Conservation (phyloP, 2,888 invertebrate species). For the Acronicta psi region DNA sequence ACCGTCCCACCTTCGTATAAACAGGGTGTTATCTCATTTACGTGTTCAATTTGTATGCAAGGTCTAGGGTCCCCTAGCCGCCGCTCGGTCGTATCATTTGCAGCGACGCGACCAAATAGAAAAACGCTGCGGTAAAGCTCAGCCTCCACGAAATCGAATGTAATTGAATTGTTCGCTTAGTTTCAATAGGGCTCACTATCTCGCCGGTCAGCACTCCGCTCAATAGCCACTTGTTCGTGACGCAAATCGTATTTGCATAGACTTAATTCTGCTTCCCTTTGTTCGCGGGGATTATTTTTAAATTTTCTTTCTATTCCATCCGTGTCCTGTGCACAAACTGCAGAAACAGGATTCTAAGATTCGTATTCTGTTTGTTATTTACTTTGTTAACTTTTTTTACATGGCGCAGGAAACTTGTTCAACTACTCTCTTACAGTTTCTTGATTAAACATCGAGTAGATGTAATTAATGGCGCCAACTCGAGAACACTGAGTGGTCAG, state of each 20-base stretch:
- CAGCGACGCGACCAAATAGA: constrained; percentile 50
- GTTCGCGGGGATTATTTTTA: constrained; percentile 42
- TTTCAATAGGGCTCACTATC: constrained; percentile 56
- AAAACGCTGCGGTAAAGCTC: constrained; percentile 51
- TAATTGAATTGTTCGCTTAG: constrained; percentile 64
- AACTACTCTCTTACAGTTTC: constrained; percentile 52
- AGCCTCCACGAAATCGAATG: constrained; percentile 54
- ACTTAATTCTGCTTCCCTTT: constrained; percentile 50
- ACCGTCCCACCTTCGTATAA: constrained; percentile 58
- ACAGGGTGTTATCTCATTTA: constrained; percentile 80
- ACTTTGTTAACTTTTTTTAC: constrained; percentile 46
- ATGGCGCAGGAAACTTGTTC: constrained; percentile 44
- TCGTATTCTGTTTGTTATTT: constrained; percentile 35
- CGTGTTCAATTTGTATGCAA: constrained; percentile 86
- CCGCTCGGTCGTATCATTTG: constrained; percentile 55
- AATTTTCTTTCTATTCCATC: constrained; percentile 26
- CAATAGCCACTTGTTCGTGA: constrained; percentile 53
- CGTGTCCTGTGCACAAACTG: constrained; percentile 15
- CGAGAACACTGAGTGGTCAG: constrained; percentile 46
- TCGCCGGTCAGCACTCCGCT: constrained; percentile 54
- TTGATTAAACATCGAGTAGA: constrained; percentile 63
- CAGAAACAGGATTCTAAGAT: constrained; percentile 33
- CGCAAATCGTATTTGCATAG: constrained; percentile 58
- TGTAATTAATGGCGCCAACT: constrained; percentile 61
- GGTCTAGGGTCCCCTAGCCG: constrained; percentile 77